Evolutionary conservation across 1,140 invertebrate genomes (phyloP), one percentile per base, ranked within the genome.

Genomic region (Zaprionus davidi): DNA sequence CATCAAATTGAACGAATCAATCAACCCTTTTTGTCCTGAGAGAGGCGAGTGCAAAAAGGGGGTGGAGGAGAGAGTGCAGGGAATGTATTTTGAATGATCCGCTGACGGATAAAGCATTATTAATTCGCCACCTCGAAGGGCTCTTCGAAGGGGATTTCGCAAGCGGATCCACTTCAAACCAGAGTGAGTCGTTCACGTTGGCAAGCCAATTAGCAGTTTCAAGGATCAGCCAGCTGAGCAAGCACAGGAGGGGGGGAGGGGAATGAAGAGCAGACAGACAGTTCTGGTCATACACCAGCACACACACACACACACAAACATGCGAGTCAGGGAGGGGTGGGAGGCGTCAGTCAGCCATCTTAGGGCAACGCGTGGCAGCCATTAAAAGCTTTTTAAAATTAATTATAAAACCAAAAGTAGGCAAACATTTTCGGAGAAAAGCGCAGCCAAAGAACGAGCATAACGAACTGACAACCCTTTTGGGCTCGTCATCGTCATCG

Each of bases 311-410:
- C 46, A 56, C 5, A 20, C 34, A 28, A 31, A 38, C 5, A 41
- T 49, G 51, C 38, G 24, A 28, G 5, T 1, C 7, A 31, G 71
- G 17, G 6, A 7, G 28, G 28, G 7, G 7, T 0, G 46, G 65
- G 20, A 2, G 13, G n/a, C 2, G n/a, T 7, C 41, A 58, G 17
- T 70, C 49, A 46, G 67, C 41, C 67, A 70, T 70, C 72, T 70
- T 75, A 15, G 68, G 67, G 59, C 59, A 70, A 83, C 77, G 80
- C 73, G 73, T 88, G 80, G 80, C 78, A 83, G 84, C 83, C 84
- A 87, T 87, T 87, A 88, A 87, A 87, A 87, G 83, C 83, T 88
- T 87, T 87, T 87, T 87, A 81, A 87, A 87, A 87, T 87, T 87
- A 87, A 87, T 87, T 87, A 87, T 88, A 88, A 87, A 88, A 84